phyloP scores from a whole-genome alignment of 2,113 vertebrate species.

The Neotoma lepida region DNA sequence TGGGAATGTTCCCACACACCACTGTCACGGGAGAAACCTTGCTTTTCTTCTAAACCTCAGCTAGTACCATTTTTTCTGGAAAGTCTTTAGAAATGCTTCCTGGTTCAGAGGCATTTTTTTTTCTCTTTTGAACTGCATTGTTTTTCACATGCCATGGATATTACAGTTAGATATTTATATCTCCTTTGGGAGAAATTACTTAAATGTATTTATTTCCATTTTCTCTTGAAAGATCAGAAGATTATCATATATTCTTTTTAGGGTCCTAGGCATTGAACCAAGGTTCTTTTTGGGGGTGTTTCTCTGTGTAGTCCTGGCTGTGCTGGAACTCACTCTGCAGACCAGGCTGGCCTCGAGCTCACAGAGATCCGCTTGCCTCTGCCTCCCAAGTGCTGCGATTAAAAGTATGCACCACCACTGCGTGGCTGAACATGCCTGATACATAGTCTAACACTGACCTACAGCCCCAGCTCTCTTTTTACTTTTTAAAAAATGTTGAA shows the following conservation, averaged over 20 bases:
- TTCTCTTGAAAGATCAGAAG: background rate
- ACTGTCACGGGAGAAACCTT: slow-evolving; percentile 2
- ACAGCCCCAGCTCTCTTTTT: background rate
- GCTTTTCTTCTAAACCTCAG: background rate
- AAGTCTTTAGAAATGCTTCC: background rate
- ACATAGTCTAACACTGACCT: background rate
- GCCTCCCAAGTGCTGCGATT: too few species aligned
- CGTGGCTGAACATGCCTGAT: background rate
- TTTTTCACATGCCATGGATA: background rate
- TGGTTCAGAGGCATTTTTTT: background rate
- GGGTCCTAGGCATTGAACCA: background rate
- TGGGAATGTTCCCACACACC: background rate
- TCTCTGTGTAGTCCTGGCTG: too few species aligned
- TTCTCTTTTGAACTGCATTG: background rate
- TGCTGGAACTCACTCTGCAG: too few species aligned
- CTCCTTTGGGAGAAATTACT: background rate
- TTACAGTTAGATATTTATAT: background rate
- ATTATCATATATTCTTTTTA: background rate
- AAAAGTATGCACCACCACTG: too few species aligned
- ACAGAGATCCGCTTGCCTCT: too few species aligned
- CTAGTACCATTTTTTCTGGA: background rate
- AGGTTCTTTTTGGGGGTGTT: background rate
- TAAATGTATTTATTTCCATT: background rate
- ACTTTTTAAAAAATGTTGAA: background rate
- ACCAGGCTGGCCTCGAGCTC: too few species aligned